Evolutionary conservation across 1,140 invertebrate genomes (phyloP).

Genomic region (Drosophila nigromelanica): DNA sequence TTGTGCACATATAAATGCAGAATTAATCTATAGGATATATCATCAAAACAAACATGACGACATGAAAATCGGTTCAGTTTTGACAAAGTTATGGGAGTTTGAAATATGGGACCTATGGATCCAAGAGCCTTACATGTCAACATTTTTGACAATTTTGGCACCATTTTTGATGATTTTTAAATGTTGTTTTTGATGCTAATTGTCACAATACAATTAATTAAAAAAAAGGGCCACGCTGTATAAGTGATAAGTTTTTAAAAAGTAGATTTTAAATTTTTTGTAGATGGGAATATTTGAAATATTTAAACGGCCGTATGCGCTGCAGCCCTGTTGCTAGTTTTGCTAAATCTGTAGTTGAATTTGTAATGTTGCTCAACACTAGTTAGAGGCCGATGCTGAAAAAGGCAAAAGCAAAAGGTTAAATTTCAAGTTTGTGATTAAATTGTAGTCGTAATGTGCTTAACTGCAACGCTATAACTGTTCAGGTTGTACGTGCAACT

Average conservation of each 20-base stretch:
- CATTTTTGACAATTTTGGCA: too few relatives aligned
- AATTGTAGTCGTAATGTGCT: constrained; percentile 45
- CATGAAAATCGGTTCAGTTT: too few relatives aligned
- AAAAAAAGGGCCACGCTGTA: too few relatives aligned
- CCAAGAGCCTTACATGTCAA: too few relatives aligned
- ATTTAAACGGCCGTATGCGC: not conserved
- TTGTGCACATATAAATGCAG: too few relatives aligned
- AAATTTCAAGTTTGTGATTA: constrained; percentile 43
- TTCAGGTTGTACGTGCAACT: constrained; percentile 34
- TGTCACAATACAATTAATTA: too few relatives aligned
- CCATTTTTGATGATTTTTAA: too few relatives aligned
- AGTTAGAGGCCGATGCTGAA: constrained; percentile 46
- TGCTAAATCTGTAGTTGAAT: constrained; percentile 1
- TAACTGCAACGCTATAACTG: constrained; percentile 28
- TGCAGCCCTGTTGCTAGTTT: constrained; percentile 28
- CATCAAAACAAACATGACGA: too few relatives aligned
- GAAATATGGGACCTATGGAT: too few relatives aligned
- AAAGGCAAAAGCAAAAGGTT: constrained; percentile 48
- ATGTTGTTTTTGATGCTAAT: too few relatives aligned
- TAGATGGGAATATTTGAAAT: not conserved
- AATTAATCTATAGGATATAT: too few relatives aligned
- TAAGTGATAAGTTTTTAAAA: not conserved
- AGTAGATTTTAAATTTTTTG: not conserved
- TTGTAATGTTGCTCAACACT: constrained; percentile 33
- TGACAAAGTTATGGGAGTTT: too few relatives aligned